These are phyloP conservation scores for Phylloscopus collybita DNA, from an alignment of 2,797 vertebrate genomes.

Conservation along the genomic window DNA sequence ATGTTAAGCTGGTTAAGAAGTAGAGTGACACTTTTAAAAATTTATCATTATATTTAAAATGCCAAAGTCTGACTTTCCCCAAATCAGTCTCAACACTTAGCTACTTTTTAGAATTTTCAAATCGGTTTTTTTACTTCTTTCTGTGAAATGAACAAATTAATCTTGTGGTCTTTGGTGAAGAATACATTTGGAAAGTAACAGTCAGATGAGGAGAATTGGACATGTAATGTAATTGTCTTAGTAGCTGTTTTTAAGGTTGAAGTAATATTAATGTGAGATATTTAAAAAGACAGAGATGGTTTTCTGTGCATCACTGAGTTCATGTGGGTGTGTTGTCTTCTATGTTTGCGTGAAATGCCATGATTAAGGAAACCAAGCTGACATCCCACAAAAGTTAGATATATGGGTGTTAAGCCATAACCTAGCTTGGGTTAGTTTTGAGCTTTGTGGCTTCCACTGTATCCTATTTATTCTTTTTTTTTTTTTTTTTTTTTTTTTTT, in stretches of 20 bases:
- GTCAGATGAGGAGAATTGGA: constrained; percentile 11
- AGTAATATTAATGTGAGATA: constrained; percentile 35
- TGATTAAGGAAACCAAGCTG: constrained; percentile 55
- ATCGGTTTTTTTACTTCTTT: constrained; percentile 71
- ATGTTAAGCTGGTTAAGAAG: constrained; percentile 69
- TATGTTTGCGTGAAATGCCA: constrained; percentile 62
- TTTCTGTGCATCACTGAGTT: constrained; percentile 60
- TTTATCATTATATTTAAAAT: constrained; percentile 77
- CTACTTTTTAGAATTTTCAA: constrained; percentile 74
- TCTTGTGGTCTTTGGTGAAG: constrained; percentile 76
- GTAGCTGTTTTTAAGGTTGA: constrained; percentile 46
- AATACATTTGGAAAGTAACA: constrained; percentile 41
- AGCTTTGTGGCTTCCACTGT: constrained; percentile 70
- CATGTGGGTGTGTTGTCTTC: constrained; percentile 71
- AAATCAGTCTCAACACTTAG: constrained; percentile 69
- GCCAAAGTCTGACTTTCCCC: constrained; percentile 80
- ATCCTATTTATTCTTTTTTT: constrained; percentile 78
- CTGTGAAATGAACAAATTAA: constrained; percentile 73
- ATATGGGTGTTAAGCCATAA: constrained; percentile 72
- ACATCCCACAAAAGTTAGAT: constrained; percentile 56
- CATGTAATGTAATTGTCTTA: constrained; percentile 53
- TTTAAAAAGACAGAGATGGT: constrained; percentile 35
- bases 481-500: rapidly evolving
- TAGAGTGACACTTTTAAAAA: constrained; percentile 67
- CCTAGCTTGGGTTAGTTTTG: constrained; percentile 59